Percentiles rank a stretch among this genome's conserved stretches.
Conservation (phyloP, 2,113 vertebrate genomes). For the Prinia subflava region DNA sequence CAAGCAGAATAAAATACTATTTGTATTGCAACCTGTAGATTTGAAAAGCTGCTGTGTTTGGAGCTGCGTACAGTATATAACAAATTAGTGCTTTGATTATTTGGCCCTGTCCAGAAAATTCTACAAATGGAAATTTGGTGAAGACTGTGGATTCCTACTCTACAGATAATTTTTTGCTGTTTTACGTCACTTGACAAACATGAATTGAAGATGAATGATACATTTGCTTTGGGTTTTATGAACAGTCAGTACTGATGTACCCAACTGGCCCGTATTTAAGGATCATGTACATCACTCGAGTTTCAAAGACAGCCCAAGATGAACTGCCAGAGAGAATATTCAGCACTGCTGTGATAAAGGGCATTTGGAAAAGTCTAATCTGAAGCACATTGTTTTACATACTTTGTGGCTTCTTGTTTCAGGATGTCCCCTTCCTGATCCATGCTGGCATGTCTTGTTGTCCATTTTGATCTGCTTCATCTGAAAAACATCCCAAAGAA, state of each 20-base stretch:
- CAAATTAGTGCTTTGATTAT: neutral
- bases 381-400: conserved; percentile 12
- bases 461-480: neutral
- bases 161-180: neutral
- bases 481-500: neutral
- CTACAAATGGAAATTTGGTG: neutral
- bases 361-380: neutral
- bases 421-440: neutral
- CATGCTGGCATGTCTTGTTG: neutral
- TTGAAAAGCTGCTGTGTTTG: neutral
- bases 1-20: neutral
- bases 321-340: neutral
- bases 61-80: neutral
- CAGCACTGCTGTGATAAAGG: neutral
- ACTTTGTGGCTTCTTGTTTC: conserved; percentile 23
- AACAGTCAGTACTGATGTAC: neutral
- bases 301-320: conserved; percentile 16
- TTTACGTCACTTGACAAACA: neutral
- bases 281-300: neutral
- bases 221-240: neutral
- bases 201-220: neutral
- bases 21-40: neutral
- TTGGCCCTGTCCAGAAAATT: neutral
- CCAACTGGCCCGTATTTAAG: neutral
- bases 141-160: neutral